Conservation (phyloP, 2,888 invertebrate genomes). For the Microctonus brassicae region DNA sequence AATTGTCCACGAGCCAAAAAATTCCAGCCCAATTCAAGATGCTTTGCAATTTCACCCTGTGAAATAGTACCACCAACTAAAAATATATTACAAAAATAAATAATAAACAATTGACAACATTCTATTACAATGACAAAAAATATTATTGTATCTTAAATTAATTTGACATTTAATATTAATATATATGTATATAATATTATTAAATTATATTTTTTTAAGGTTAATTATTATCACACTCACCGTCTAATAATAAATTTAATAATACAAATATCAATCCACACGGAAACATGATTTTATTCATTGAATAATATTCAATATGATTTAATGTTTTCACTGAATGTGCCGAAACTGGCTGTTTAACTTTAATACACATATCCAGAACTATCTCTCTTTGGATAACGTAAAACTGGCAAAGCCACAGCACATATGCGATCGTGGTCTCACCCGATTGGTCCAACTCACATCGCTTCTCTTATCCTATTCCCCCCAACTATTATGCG, state of each 20-base stretch:
- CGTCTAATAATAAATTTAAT: constrained; percentile 61
- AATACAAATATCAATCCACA: constrained; percentile 61
- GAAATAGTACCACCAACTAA: constrained; percentile 80
- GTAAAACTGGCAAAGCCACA: constrained; percentile 59
- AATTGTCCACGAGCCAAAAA: constrained; percentile 93
- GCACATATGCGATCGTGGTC: constrained; percentile 71
- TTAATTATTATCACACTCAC: constrained; percentile 61
- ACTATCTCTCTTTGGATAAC: constrained; percentile 57
- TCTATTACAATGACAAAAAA: no score
- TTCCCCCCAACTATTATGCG: not conserved
- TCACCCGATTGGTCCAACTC: constrained; percentile 71
- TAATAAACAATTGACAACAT: not conserved
- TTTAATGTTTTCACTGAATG: not conserved
- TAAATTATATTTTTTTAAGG: constrained; percentile 47
- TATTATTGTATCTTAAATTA: no score
- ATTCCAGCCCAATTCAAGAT: constrained; percentile 93
- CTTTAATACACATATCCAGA: constrained; percentile 41
- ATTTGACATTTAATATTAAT: no score
- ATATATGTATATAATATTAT: no score
- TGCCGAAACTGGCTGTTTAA: constrained; percentile 11
- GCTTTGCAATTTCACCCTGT: constrained; percentile 88
- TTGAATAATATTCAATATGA: constrained; percentile 7
- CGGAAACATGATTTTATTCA: constrained; percentile 58
- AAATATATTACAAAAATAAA: constrained; percentile 43
- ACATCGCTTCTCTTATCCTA: constrained; percentile 27